Evolutionary conservation across 2,797 vertebrate genomes (phyloP).

Genomic region (Limnodromus scolopaceus): DNA sequence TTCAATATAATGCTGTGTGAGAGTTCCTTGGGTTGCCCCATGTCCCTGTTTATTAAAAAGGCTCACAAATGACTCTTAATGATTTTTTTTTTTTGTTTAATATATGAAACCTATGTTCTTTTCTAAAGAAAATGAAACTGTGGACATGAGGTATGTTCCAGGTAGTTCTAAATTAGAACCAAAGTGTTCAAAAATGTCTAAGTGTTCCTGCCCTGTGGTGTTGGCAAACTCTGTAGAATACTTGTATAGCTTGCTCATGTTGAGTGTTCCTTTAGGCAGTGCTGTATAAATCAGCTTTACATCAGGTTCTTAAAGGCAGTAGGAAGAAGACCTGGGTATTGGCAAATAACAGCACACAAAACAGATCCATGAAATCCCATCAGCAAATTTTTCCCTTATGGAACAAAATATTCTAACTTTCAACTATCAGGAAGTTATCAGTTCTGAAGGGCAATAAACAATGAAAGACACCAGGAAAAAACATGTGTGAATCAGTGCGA

Average conservation of each 20-base stretch:
- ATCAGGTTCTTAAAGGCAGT: neutral
- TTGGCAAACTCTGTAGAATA: neutral
- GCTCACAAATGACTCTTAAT: neutral
- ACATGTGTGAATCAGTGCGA: neutral
- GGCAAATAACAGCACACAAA: neutral
- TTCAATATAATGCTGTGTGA: neutral
- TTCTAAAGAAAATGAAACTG: slow-evolving; percentile 12
- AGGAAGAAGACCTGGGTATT: neutral
- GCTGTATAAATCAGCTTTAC: neutral
- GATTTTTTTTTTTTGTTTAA: neutral
- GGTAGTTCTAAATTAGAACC: neutral
- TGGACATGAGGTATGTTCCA: slow-evolving; percentile 5
- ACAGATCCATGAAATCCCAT: neutral
- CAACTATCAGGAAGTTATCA: neutral
- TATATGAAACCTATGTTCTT: neutral
- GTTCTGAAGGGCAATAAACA: neutral
- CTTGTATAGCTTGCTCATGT: neutral
- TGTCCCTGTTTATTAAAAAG: neutral
- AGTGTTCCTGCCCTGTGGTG: neutral
- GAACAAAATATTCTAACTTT: neutral
- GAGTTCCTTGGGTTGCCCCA: neutral
- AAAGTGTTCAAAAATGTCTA: neutral
- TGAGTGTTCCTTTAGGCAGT: neutral
- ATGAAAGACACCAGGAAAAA: neutral
- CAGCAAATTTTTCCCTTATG: neutral